Evolutionary conservation across 2,113 vertebrate genomes (phyloP).

Genomic region (Naja naja): DNA sequence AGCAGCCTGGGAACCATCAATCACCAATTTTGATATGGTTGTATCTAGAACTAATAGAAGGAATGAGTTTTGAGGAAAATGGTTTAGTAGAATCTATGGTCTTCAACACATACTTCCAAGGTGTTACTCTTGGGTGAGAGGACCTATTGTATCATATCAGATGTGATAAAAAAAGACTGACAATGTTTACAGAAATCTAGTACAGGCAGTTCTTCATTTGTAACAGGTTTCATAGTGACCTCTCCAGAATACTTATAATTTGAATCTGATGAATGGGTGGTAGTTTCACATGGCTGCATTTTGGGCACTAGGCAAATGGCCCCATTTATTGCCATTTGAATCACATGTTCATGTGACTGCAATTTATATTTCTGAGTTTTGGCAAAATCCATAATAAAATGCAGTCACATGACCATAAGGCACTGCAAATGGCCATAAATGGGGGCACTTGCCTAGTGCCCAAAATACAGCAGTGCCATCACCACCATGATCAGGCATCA

Average conservation of each 20-base stretch:
- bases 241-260: neutral
- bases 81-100: neutral
- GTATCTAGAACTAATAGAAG: neutral
- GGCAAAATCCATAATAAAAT: neutral
- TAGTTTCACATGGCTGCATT: neutral
- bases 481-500: neutral
- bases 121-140: neutral
- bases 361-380: neutral
- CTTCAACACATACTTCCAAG: neutral
- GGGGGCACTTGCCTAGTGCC: neutral
- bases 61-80: neutral
- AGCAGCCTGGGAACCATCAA: neutral
- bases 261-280: neutral
- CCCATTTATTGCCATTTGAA: neutral
- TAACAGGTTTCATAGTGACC: neutral
- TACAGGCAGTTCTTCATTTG: neutral
- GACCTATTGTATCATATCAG: neutral
- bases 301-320: neutral
- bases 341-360: neutral
- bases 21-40: neutral
- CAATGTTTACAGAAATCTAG: neutral
- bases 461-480: neutral
- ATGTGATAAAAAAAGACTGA: neutral
- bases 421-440: neutral
- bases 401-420: neutral